Percentiles rank a stretch among this genome's conserved stretches.
phyloP scores from a whole-genome alignment of 2,888 invertebrate genomes.

The Xestoiulus laeticollis region DNA sequence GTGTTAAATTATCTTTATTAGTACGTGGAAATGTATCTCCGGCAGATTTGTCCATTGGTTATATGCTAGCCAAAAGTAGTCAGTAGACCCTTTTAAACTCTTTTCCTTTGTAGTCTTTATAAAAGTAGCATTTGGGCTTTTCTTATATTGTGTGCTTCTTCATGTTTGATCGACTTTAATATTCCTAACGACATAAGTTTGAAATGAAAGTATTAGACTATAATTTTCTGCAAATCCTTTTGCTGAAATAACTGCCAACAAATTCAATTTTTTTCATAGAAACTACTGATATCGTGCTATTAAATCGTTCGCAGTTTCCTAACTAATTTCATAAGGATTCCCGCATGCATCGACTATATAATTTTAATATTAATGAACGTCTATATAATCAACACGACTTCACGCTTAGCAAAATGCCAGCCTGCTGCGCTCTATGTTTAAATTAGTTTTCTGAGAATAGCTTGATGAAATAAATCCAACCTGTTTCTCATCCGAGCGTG shows the following conservation, averaged over 20 bases:
- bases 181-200: not conserved
- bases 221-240: not conserved
- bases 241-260: not conserved
- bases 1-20: too few relatives aligned
- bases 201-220: too few relatives aligned
- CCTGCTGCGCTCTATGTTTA: slow-evolving; percentile 40
- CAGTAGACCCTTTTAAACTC: too few relatives aligned
- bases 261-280: not conserved
- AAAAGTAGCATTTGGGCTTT: too few relatives aligned
- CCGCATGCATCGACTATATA: not conserved
- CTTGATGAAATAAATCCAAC: slow-evolving; percentile 41
- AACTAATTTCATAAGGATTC: not conserved
- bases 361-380: slow-evolving; percentile 35
- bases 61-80: too few relatives aligned
- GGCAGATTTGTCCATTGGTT: too few relatives aligned
- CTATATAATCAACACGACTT: slow-evolving; percentile 39
- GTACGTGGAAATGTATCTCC: too few relatives aligned
- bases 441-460: slow-evolving; percentile 39
- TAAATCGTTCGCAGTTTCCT: not conserved
- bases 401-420: slow-evolving; percentile 19
- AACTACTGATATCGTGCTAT: not conserved
- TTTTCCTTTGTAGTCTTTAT: too few relatives aligned
- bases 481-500: slow-evolving; percentile 39
- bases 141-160: too few relatives aligned
- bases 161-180: not conserved